Percentiles rank a stretch among this genome's conserved stretches.
Conservation (phyloP, 2,113 vertebrate genomes). For the Oreochromis aureus region DNA sequence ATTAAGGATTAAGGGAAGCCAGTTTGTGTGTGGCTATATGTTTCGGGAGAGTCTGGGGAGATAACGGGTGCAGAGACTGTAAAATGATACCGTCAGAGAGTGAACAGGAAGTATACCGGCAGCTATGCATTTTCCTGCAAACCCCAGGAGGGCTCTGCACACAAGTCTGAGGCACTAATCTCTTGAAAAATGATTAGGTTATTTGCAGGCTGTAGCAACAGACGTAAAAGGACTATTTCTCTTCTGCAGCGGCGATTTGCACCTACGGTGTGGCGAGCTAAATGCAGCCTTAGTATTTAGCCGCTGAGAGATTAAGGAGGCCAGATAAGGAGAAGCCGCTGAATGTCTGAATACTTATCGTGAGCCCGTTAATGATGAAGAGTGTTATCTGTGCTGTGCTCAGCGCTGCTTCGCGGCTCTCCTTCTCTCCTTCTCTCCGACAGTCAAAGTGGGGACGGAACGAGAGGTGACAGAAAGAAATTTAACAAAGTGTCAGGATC, state of each 20-base stretch:
- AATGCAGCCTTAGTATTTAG: constrained; percentile 47
- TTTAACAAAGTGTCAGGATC: constrained; percentile 23
- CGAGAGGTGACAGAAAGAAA: constrained; percentile 20
- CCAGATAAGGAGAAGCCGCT: constrained; percentile 61
- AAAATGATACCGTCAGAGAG: not conserved
- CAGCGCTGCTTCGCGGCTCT: constrained; percentile 35
- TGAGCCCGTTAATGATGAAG: constrained; percentile 49
- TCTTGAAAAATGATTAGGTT: constrained; percentile 27
- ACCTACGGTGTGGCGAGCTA: constrained; percentile 17
- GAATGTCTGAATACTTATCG: constrained; percentile 68
- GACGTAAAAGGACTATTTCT: constrained; percentile 14
- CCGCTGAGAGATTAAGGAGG: constrained; percentile 47
- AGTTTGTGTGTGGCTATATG: not conserved
- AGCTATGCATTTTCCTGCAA: not conserved
- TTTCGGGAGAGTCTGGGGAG: not conserved
- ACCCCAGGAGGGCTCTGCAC: not conserved
- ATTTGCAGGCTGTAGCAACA: constrained; percentile 23
- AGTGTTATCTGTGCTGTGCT: constrained; percentile 63
- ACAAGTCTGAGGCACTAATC: constrained; percentile 4
- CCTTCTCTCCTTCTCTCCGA: not conserved
- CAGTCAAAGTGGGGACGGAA: constrained; percentile 29
- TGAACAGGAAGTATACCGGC: not conserved
- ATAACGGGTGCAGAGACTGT: not conserved
- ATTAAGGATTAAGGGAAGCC: not conserved
- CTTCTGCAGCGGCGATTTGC: constrained; percentile 27